Evolutionary conservation across 2,113 vertebrate species (phyloP), one percentile per base, ranked within the genome.

Genomic region (Gymnogyps californianus): DNA sequence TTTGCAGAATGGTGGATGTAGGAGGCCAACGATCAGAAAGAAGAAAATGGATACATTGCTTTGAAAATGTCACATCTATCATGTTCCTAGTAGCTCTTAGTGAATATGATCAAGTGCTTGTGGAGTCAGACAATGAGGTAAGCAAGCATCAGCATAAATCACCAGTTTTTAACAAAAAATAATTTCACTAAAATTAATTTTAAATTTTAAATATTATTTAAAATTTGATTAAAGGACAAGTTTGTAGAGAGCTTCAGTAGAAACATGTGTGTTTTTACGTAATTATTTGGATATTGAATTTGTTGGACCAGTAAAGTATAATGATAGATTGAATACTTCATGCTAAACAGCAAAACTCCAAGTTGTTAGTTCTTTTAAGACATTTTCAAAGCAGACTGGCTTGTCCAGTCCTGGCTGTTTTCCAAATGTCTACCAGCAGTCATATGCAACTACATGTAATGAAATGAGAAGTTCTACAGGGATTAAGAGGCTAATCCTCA

Each of bases 31-130:
- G 99, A 96, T 99, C 99, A 6, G 99, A 99, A 96, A 99, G 99
- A 98, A 99, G 99, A 98, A 99, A 99, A 98, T 99, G 99, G 99
- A 99, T 99, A 98, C 99, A 99, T 98, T 99, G 99, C 98, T 99
- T 99, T 97, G 99, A 99, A 98, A 99, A 99, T 79, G 99, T 99
- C 96, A 99, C 99, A 28, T 99, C 99, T 96, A 99, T 99, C 98
- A 99, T 99, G 99, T 99, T 99, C 97, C 98, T 99, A 96, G 99
- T 99, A 95, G 99, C 99, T 11, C 99, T 99, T 97, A 99, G 99
- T 97, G 99, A 99, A 98, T 99, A 99, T 83, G 99, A 99, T 98
- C 99, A 99, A 96, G 99, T 99, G n/a, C 97, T 99, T 89, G 99
- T 99, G 98, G 99, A 99, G 83, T 99, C 99, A 0, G 99, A 99